Evolutionary conservation across 2,797 vertebrate species (phyloP).

Genomic region (Oreortyx pictus): DNA sequence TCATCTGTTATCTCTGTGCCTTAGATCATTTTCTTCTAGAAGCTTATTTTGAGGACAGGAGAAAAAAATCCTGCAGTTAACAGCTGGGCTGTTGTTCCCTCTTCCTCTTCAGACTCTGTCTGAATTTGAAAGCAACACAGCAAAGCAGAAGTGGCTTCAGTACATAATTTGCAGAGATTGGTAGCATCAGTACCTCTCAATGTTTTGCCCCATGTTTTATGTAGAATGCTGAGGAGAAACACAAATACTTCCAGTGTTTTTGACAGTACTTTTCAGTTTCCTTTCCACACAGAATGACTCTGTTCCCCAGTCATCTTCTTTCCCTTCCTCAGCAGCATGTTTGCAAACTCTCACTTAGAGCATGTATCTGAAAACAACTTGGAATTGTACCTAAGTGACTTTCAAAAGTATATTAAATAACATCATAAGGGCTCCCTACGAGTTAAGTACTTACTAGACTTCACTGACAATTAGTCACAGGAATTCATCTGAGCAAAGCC

Average conservation of each 20-base stretch:
- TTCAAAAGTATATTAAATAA: not conserved
- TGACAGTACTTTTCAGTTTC: not conserved
- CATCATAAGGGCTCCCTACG: not conserved
- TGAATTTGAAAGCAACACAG: not conserved
- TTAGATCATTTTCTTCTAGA: not conserved
- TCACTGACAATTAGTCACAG: not conserved
- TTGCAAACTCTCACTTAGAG: not conserved
- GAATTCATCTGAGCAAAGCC: not conserved
- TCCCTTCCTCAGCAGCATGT: not conserved
- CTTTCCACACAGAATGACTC: not conserved
- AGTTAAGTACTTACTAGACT: not conserved
- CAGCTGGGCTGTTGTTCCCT: not conserved
- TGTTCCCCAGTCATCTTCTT: not conserved
- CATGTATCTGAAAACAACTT: not conserved
- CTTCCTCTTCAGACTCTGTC: not conserved
- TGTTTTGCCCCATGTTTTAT: not conserved
- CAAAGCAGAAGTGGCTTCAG: not conserved
- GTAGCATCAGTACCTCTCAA: not conserved
- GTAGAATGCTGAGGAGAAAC: not conserved
- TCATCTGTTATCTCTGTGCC: not conserved
- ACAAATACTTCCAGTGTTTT: not conserved
- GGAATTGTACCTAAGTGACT: not conserved
- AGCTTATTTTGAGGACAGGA: not conserved
- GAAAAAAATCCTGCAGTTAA: not conserved
- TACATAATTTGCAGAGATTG: not conserved